Conservation (phyloP, 2,797 vertebrate species). For the Tragelaphus oryx region DNA sequence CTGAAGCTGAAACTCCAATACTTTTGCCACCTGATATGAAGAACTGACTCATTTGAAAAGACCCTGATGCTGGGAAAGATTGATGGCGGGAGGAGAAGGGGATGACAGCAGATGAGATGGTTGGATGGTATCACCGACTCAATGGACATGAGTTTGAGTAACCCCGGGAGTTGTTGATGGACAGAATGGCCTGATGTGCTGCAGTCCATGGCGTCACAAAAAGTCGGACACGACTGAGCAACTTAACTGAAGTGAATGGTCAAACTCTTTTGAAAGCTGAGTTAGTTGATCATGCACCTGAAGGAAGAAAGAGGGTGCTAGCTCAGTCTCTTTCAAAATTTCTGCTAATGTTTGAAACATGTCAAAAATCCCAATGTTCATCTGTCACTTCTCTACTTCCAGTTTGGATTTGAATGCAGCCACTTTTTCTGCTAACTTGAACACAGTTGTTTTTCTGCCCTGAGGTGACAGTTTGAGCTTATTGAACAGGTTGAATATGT, state of each 20-base stretch:
- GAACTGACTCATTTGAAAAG: not conserved
- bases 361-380: not conserved
- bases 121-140: not conserved
- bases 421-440: not conserved
- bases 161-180: not conserved
- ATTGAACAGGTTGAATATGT: not conserved
- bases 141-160: not conserved
- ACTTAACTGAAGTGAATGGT: not conserved
- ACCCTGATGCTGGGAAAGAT: not conserved
- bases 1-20: not conserved
- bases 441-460: not conserved
- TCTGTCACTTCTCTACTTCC: not conserved
- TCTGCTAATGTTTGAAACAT: not conserved
- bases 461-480: not conserved
- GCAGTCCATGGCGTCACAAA: not conserved
- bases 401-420: not conserved
- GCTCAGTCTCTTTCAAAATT: not conserved
- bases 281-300: not conserved
- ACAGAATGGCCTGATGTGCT: not conserved
- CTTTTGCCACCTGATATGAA: not conserved
- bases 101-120: fast-evolving
- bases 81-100: fast-evolving
- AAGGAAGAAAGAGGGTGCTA: not conserved
- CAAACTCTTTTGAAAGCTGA: not conserved
- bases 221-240: fast-evolving